phyloP scores from a whole-genome alignment of 1,140 invertebrate species.

The Melitaea cinxia region DNA sequence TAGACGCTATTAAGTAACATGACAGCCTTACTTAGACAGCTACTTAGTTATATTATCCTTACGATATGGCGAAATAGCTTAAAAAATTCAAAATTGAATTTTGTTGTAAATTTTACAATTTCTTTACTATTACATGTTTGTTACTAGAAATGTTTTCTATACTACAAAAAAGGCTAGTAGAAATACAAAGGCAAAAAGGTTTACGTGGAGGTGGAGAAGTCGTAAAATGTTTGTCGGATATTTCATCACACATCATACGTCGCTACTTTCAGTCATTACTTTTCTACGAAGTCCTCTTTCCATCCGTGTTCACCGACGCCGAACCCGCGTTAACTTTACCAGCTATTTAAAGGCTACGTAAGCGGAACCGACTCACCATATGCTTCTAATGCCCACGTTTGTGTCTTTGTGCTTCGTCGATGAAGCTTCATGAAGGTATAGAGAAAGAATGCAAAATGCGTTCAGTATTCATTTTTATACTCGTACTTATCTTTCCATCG shows the following conservation, averaged over 20 bases:
- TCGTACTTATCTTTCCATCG: neutral
- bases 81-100: no score
- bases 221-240: neutral
- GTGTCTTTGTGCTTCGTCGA: conserved; percentile 26
- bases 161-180: no score
- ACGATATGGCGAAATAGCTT: no score
- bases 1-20: no score
- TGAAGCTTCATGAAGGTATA: conserved; percentile 25
- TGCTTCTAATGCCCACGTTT: conserved; percentile 37
- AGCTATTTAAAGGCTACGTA: conserved; percentile 42
- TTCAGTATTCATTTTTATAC: neutral
- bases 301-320: conserved; percentile 49
- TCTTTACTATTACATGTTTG: no score
- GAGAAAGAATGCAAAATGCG: neutral
- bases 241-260: neutral
- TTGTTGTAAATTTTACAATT: no score
- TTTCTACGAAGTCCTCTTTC: conserved; percentile 35
- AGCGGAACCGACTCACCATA: conserved; percentile 47
- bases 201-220: neutral
- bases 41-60: no score
- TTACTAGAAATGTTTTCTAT: no score
- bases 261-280: conserved; percentile 37
- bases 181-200: no score
- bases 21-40: no score
- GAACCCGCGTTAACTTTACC: conserved; percentile 56